Base-by-base conservation (phyloP, 1,140 invertebrate genomes). In the Drosophila ironensis region DNA sequence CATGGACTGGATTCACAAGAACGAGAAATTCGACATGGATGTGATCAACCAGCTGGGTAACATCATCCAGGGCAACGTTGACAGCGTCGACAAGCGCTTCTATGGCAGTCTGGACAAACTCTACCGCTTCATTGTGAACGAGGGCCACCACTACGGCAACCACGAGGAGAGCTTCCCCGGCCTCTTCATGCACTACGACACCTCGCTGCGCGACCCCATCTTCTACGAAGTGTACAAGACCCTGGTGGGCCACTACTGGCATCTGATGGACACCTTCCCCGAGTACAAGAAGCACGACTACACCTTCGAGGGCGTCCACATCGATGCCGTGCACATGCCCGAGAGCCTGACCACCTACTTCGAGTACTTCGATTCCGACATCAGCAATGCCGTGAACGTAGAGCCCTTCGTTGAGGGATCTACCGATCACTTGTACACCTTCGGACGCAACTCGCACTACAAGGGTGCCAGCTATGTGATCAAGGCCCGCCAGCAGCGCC, bases 281-380 rank as follows among this genome's bases (percentile, higher is more conserved):
- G 52, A 78, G 9, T 92, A 92, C 74, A 90, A 86, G 7, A 75
- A 90, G 17, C 90, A 92, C 59, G 93, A 94, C 72, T 88, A 95
- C 2, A 75, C 90, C n/a, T 90, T 93, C 30, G 92, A 92, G n/a
- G 92, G 92, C 16, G 93, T 95, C 12, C 87, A 89, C 2, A 93
- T 95, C 37, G 90, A 94, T 53, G 91, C 91, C 16, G 93, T 95
- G 5, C 90, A 92, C 2, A 92, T 94, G 17, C 91, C 92, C 37
- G 92, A 93, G 51, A 89, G 95, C 1, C 90, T 93, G 20, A 95
- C 94, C 19, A 91, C 25, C 92, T 95, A 93, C 81, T 95, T 95
- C 82, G 94, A 95, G 50, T 91, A 94, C 50, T 93, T 93, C 71
- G 93, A 95, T 66, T 64, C 94, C 1, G 92, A 94, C 44, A 92